Evolutionary conservation across 2,113 vertebrate genomes (phyloP), one percentile per base, ranked within the genome.

Genomic region (Upupa epops): DNA sequence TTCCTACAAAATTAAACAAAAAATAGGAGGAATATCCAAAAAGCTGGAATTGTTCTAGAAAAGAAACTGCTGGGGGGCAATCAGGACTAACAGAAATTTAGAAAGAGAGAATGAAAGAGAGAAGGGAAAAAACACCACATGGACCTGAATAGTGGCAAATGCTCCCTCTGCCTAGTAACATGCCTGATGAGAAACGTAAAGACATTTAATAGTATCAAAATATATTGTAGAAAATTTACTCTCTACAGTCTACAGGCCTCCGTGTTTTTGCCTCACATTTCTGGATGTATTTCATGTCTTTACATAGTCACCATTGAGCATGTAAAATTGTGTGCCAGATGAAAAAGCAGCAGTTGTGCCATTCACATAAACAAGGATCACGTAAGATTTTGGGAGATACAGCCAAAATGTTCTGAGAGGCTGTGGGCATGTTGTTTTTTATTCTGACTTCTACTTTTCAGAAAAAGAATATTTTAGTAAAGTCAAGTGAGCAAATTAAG

Each of bases 111-210:
- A 75, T 20, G 4, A 36, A 18, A 54, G 15, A 59, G 21, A 52
- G 34, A 61, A 48, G 3, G 9, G 4, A 4, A 26, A 78, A 42
- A 24, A 1, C 0, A 2, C 6, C 22, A 8, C 13, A 8, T 19
- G 32, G 63, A 18, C 61, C 20, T 49, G 24, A 59, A 37, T 54
- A 18, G 19, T 61, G 12, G n/a, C 13, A n/a, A 4, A 21, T 24
- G 14, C 7, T 84, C 7, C 15, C 22, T 64, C 34, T 84, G 34
- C 8, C 36, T 63, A 24, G 16, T 15, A 88, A 11, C 7, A 2
- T 9, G 63, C 13, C 15, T 78, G 58, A 13, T 68, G 56, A 56
- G 72, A 71, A 79, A 69, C 2, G 1, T 18, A 56, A 58, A 20
- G 13, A 17, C 4, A 31, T n/a, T 64, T 72, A 61, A 48, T 61